These are phyloP conservation scores for Hirtodrosophila alboralis DNA, from an alignment of 2,888 invertebrate genomes.

Conservation along the genomic window DNA sequence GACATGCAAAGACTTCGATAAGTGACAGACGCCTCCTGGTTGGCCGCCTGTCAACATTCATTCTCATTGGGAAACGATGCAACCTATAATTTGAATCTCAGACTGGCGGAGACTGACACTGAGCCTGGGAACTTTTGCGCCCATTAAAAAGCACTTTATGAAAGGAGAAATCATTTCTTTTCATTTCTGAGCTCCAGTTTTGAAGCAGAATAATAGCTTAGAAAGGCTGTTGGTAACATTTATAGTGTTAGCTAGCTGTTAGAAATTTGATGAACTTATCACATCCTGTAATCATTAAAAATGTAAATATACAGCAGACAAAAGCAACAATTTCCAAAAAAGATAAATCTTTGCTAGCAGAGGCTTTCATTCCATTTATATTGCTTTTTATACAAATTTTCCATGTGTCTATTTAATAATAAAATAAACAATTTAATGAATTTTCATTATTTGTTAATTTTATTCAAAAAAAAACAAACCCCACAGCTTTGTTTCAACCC, in stretches of 20 bases:
- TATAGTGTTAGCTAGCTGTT: constrained; percentile 14
- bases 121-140: constrained; percentile 18
- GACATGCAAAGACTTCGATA: constrained; percentile 53
- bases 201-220: not conserved
- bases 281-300: too few species aligned
- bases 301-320: too few species aligned
- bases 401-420: too few species aligned
- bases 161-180: constrained; percentile 45
- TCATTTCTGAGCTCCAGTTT: constrained; percentile 6
- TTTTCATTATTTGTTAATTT: too few species aligned
- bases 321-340: too few species aligned
- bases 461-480: too few species aligned
- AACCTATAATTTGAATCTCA: constrained; percentile 17
- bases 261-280: too few species aligned
- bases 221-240: not conserved
- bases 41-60: constrained; percentile 45
- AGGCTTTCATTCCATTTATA: too few species aligned
- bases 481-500: too few species aligned
- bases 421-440: too few species aligned
- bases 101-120: not conserved
- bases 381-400: too few species aligned
- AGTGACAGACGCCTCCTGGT: constrained; percentile 52
- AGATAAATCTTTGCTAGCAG: too few species aligned
- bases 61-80: constrained; percentile 20
- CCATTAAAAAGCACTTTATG: constrained; percentile 72